Evolutionary conservation across 2,797 vertebrate species (phyloP).

Genomic region (Rhincodon typus): DNA sequence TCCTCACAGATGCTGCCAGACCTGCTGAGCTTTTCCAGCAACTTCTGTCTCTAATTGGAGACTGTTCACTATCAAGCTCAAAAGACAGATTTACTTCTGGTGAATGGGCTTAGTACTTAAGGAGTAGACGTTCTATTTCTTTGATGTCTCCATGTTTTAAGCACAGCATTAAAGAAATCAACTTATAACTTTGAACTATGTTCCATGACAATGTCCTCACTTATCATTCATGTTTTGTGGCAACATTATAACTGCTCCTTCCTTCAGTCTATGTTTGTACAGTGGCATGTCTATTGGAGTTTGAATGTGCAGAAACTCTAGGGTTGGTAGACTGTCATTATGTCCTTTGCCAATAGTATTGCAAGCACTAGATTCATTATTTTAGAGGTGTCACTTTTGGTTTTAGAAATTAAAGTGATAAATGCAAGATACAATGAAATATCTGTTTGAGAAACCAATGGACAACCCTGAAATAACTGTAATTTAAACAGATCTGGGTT

Average conservation of each 20-base stretch:
- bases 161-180: background rate
- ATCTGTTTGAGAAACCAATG: too few relatives aligned
- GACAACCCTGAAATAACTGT: too few relatives aligned
- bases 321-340: too few relatives aligned
- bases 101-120: background rate
- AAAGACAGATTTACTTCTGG: background rate
- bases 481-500: too few relatives aligned
- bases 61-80: background rate
- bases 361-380: too few relatives aligned
- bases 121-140: background rate
- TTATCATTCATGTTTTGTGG: background rate
- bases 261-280: background rate
- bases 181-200: background rate
- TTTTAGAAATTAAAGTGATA: too few relatives aligned
- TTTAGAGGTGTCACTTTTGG: too few relatives aligned
- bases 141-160: background rate
- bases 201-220: background rate
- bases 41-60: too few relatives aligned
- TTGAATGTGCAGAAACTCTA: background rate
- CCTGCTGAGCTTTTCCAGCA: too few relatives aligned
- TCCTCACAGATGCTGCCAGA: too few relatives aligned
- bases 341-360: too few relatives aligned
- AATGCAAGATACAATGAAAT: too few relatives aligned
- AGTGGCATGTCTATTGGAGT: background rate
- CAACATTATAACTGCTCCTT: background rate